Percentiles rank a stretch among this genome's conserved stretches.
These are phyloP conservation scores for Uromys caudimaculatus DNA, from an alignment of 2,797 vertebrate species.

Conservation along the genomic window DNA sequence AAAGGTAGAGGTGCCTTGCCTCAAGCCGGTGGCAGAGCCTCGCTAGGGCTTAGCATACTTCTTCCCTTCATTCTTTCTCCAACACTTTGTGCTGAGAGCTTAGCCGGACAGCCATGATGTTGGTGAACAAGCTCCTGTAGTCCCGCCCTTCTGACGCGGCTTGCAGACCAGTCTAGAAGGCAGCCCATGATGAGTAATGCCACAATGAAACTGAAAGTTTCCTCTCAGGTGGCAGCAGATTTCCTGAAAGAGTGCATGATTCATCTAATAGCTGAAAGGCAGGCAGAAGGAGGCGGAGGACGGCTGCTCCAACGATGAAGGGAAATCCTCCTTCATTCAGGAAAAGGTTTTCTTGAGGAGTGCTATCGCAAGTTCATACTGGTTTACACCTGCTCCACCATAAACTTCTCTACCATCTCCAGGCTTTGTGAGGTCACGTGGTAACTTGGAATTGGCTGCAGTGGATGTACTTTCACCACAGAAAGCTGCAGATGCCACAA, in stretches of 20 bases:
- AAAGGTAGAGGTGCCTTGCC: background rate
- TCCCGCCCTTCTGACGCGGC: background rate
- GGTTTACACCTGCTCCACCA: rapidly evolving
- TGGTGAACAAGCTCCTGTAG: background rate
- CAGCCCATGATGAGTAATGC: background rate
- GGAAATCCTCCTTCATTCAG: background rate
- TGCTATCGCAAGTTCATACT: too few species aligned
- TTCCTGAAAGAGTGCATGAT: background rate
- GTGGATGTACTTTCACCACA: background rate
- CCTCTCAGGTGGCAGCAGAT: background rate
- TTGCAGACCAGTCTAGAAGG: background rate
- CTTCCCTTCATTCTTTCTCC: background rate
- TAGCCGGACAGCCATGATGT: too few species aligned
- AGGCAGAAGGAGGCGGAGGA: background rate
- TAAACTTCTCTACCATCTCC: background rate
- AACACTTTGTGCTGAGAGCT: background rate
- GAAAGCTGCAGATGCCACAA: background rate
- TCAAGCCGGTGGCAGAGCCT: background rate
- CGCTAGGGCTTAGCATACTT: background rate
- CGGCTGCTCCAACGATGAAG: background rate
- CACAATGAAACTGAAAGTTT: background rate
- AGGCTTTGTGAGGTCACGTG: background rate
- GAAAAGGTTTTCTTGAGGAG: rapidly evolving
- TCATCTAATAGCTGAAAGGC: background rate
- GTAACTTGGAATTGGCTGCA: background rate